Evolutionary conservation across 2,888 invertebrate species (phyloP).

Genomic region (Netelia virgata): DNA sequence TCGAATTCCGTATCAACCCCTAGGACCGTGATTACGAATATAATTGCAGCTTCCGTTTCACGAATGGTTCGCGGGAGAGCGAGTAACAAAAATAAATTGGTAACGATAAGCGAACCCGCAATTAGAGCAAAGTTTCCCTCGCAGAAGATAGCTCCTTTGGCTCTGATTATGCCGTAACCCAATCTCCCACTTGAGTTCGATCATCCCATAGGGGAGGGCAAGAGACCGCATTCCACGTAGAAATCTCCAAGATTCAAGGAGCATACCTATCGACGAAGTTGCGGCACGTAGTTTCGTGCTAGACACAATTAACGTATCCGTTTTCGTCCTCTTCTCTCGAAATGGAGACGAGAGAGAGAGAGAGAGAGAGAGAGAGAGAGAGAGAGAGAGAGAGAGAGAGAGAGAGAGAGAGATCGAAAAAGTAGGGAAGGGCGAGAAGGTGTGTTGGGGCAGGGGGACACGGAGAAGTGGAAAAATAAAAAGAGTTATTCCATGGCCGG

Average conservation of each 20-base stretch:
- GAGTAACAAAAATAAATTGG: background rate
- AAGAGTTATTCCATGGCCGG: conserved; percentile 20
- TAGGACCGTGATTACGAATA: background rate
- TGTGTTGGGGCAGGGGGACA: conserved; percentile 12
- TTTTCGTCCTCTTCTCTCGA: conserved; percentile 8
- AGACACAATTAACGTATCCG: conserved; percentile 50
- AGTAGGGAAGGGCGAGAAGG: conserved; percentile 13
- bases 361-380: background rate
- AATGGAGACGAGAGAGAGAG: background rate
- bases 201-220: background rate
- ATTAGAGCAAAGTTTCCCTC: background rate
- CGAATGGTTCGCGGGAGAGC: background rate
- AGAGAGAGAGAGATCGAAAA: conserved; percentile 50
- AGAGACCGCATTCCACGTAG: too few species aligned
- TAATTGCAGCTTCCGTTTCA: background rate
- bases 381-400: conserved; percentile 33
- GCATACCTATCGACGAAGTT: background rate
- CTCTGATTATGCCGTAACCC: background rate
- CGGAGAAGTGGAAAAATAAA: conserved; percentile 11
- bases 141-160: background rate
- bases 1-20: too few species aligned
- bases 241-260: background rate
- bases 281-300: conserved; percentile 38
- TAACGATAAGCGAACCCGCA: background rate
- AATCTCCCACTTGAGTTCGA: background rate